Conservation (phyloP, 2,797 vertebrate genomes). For the Amniataba percoides region DNA sequence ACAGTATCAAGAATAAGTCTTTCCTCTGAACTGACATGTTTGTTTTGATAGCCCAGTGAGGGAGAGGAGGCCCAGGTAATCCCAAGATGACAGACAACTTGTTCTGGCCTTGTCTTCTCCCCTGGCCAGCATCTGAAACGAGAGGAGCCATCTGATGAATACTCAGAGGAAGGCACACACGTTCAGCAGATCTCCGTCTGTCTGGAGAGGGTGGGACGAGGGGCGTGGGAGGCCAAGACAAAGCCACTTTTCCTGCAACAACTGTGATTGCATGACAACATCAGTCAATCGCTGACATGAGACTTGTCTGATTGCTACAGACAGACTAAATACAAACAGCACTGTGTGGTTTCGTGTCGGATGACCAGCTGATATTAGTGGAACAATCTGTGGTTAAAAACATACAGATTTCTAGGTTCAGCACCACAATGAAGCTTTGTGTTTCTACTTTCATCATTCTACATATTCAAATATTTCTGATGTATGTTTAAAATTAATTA, state of each 20-base stretch:
- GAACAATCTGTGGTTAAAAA: neutral
- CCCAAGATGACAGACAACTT: slow-evolving; percentile 47
- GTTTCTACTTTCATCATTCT: neutral
- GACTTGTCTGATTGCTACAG: slow-evolving; percentile 24
- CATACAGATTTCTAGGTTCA: neutral
- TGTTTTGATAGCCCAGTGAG: slow-evolving; percentile 56
- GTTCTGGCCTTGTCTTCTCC: slow-evolving; percentile 44
- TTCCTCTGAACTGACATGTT: slow-evolving; percentile 40
- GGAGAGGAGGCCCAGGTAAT: slow-evolving; percentile 59
- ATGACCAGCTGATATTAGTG: neutral
- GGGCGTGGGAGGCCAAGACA: slow-evolving; percentile 44
- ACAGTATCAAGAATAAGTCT: slow-evolving; percentile 8
- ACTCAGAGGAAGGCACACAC: slow-evolving; percentile 35
- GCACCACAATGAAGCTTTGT: neutral
- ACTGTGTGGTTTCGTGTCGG: neutral
- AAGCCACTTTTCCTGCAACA: slow-evolving; percentile 54
- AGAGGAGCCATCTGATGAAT: slow-evolving; percentile 36
- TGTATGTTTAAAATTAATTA: neutral
- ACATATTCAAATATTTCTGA: neutral
- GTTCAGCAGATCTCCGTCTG: slow-evolving; percentile 48
- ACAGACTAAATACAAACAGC: slow-evolving; percentile 6
- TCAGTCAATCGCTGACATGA: slow-evolving; percentile 39
- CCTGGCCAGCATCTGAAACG: slow-evolving; percentile 50
- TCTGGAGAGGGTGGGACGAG: slow-evolving; percentile 49
- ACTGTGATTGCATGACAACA: slow-evolving; percentile 48